Percentiles rank a stretch among this genome's conserved stretches.
Conservation (phyloP, 2,113 vertebrate genomes). For the Oryzias celebensis region DNA sequence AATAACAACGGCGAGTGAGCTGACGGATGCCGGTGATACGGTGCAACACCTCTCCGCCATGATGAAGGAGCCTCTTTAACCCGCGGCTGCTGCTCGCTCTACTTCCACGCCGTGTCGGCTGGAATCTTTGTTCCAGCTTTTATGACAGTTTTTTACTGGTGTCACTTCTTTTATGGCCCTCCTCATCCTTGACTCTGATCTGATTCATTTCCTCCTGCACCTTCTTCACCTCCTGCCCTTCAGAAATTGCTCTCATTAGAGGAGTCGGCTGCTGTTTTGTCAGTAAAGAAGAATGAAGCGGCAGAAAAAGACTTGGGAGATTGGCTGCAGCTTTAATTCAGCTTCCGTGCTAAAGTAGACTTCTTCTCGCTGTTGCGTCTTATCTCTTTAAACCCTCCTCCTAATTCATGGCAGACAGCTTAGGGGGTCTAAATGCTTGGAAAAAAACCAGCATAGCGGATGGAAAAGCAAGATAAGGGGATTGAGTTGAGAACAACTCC, state of each 20-base stretch:
- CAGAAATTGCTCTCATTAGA: neutral
- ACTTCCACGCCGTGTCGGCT: constrained; percentile 5
- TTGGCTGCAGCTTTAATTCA: neutral
- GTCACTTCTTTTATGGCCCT: neutral
- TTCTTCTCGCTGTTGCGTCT: neutral
- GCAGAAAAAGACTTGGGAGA: neutral
- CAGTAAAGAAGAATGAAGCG: neutral
- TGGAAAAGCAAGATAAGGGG: constrained; percentile 3
- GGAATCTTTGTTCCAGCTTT: neutral
- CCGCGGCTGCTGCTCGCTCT: constrained; percentile 5
- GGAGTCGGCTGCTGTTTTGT: neutral
- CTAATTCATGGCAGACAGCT: constrained; percentile 1
- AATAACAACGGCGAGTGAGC: constrained; percentile 14
- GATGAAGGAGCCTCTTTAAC: constrained; percentile 40
- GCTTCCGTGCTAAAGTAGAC: neutral
- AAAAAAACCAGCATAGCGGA: rapidly evolving
- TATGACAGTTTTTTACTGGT: neutral
- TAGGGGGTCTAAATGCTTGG: neutral
- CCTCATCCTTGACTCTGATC: neutral
- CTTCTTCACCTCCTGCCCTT: neutral
- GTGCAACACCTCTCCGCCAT: constrained; percentile 20
- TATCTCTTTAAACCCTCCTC: neutral
- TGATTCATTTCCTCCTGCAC: neutral
- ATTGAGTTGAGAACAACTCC: constrained; percentile 8
- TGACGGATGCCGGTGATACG: constrained; percentile 42